Evolutionary conservation across 2,888 invertebrate genomes (phyloP).

Genomic region (Oligia latruncula): DNA sequence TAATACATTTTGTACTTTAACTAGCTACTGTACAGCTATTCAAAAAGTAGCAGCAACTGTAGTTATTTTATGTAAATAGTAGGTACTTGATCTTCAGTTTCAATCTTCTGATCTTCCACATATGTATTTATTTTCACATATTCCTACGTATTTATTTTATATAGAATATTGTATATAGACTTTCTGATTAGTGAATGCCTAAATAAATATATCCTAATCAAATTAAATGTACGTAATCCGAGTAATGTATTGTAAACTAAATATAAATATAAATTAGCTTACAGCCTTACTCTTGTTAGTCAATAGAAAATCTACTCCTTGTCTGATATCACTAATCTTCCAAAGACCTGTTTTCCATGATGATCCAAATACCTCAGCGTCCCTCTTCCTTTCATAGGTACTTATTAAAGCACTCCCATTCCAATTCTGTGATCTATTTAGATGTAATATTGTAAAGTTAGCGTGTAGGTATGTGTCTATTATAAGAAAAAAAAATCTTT

Average conservation of each 20-base stretch:
- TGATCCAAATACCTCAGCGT: conserved; percentile 68
- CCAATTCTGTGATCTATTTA: conserved; percentile 77
- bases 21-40: conserved; percentile 51
- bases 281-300: conserved; percentile 54
- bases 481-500: conserved; percentile 30
- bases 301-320: conserved; percentile 34
- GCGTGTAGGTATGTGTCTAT: conserved; percentile 42
- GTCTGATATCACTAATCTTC: conserved; percentile 52
- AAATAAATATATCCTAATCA: conserved; percentile 42
- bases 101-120: conserved; percentile 37
- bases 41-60: conserved; percentile 29
- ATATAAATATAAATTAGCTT: conserved; percentile 41
- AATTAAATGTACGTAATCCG: conserved; percentile 41
- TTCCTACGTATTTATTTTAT: conserved; percentile 22
- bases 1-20: conserved; percentile 63
- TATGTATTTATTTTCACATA: conserved; percentile 9
- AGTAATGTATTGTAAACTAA: conserved; percentile 6
- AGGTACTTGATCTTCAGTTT: conserved; percentile 29
- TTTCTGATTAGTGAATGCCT: conserved; percentile 33
- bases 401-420: conserved; percentile 58
- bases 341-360: conserved; percentile 68
- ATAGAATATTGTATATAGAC: conserved; percentile 42
- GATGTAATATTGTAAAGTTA: conserved; percentile 52
- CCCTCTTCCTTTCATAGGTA: conserved; percentile 47
- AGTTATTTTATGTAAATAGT: conserved; percentile 43